phyloP scores from a whole-genome alignment of 2,888 invertebrate genomes.

The Cybosia mesomella region DNA sequence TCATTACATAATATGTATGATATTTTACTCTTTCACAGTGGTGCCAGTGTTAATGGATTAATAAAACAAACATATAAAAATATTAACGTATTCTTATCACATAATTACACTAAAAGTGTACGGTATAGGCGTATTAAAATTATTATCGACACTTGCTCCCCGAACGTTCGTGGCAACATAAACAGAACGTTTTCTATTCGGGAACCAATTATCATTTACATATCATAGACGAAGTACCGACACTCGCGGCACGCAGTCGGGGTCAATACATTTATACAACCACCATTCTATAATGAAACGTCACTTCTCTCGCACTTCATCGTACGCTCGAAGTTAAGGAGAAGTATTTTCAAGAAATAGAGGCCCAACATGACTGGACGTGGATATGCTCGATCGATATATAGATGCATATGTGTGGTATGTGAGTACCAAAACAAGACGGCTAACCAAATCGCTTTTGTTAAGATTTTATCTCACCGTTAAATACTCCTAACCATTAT shows the following conservation, averaged over 20 bases:
- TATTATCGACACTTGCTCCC: conserved; percentile 75
- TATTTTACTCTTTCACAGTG: conserved; percentile 16
- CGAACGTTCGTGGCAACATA: conserved; percentile 75
- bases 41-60: conserved; percentile 42
- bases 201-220: conserved; percentile 86
- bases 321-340: conserved; percentile 45
- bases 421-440: conserved; percentile 84
- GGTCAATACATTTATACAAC: conserved; percentile 83
- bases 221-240: conserved; percentile 84
- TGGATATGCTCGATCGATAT: conserved; percentile 70
- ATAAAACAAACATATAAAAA: conserved; percentile 60
- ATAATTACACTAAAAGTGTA: conserved; percentile 68
- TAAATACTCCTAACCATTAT: conserved; percentile 86
- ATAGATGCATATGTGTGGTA: conserved; percentile 80
- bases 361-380: conserved; percentile 66
- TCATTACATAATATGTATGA: conserved; percentile 7
- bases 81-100: conserved; percentile 71
- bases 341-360: conserved; percentile 52
- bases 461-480: conserved; percentile 86
- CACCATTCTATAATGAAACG: conserved; percentile 67
- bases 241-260: conserved; percentile 80
- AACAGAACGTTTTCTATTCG: conserved; percentile 83
- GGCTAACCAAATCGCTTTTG: conserved; percentile 86
- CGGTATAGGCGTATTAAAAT: conserved; percentile 72
- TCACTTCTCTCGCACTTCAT: conserved; percentile 56